Evolutionary conservation across 2,888 invertebrate species (phyloP).

Genomic region (Yponomeuta plumbellus): DNA sequence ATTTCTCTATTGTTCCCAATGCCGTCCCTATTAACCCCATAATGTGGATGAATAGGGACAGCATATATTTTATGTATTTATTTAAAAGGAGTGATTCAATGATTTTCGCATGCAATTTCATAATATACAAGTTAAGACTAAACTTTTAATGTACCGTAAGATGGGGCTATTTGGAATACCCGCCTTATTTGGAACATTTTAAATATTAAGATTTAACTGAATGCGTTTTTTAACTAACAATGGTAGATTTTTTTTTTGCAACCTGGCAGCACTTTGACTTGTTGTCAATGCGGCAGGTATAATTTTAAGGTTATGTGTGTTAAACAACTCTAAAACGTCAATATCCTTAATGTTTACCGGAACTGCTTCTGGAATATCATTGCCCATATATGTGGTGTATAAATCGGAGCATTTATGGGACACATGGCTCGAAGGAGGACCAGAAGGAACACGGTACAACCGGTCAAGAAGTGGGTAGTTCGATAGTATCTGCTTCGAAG

Average conservation of each 20-base stretch:
- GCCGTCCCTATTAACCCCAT: no score
- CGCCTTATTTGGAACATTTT: no score
- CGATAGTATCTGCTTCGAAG: constrained; percentile 36
- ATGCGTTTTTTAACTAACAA: constrained; percentile 1
- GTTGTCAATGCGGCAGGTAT: constrained; percentile 8
- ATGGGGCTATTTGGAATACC: no score
- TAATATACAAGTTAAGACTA: no score
- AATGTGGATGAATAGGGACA: no score
- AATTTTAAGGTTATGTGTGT: not conserved
- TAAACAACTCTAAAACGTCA: constrained; percentile 25
- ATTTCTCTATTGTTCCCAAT: no score
- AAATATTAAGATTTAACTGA: not conserved
- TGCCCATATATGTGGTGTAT: constrained; percentile 43
- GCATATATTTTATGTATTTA: no score
- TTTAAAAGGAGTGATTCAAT: no score
- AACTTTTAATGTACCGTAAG: no score
- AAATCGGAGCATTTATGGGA: constrained; percentile 44
- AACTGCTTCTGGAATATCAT: constrained; percentile 11
- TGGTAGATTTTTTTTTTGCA: not conserved
- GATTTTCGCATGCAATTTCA: no score
- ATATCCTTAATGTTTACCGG: constrained; percentile 19
- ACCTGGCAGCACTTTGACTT: not conserved
- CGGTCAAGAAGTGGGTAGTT: constrained; percentile 44
- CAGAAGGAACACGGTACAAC: constrained; percentile 40
- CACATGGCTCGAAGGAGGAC: constrained; percentile 47